Percentiles rank a stretch among this genome's conserved stretches.
Evolutionary conservation across 2,113 vertebrate species (phyloP).

Genomic region (Trichomycterus rosablanca): DNA sequence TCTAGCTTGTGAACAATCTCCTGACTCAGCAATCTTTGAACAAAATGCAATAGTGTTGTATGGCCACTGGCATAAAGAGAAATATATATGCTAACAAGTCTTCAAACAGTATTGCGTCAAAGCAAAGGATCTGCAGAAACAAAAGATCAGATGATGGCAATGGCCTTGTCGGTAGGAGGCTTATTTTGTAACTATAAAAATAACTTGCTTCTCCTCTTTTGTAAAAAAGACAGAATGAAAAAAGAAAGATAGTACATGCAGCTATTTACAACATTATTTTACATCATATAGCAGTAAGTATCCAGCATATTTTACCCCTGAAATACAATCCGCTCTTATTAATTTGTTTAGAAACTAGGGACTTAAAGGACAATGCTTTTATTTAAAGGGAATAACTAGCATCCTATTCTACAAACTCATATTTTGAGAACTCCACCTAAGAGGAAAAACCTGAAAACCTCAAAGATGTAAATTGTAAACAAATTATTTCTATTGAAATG

Average conservation of each 20-base stretch:
- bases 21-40: slow-evolving; percentile 9
- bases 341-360: too few relatives aligned
- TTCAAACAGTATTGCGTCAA: slow-evolving; percentile 5
- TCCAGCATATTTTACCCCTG: too few relatives aligned
- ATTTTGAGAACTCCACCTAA: too few relatives aligned
- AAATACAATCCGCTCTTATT: too few relatives aligned
- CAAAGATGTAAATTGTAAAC: too few relatives aligned
- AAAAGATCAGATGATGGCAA: slow-evolving; percentile 32
- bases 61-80: background rate
- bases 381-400: too few relatives aligned
- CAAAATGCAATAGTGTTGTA: slow-evolving; percentile 8
- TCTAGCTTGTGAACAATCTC: background rate
- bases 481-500: too few relatives aligned
- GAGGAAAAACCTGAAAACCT: too few relatives aligned
- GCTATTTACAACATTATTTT: too few relatives aligned
- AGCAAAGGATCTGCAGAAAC: slow-evolving; percentile 15
- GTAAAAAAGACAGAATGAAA: slow-evolving; percentile 26
- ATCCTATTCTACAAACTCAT: too few relatives aligned
- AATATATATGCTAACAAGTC: slow-evolving; percentile 5
- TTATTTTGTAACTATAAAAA: slow-evolving; percentile 35
- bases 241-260: slow-evolving; percentile 45
- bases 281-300: too few relatives aligned
- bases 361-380: too few relatives aligned
- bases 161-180: slow-evolving; percentile 23
- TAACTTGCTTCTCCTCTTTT: slow-evolving; percentile 12